phyloP scores from a whole-genome alignment of 2,888 invertebrate species.

The Eretmocerus hayati region DNA sequence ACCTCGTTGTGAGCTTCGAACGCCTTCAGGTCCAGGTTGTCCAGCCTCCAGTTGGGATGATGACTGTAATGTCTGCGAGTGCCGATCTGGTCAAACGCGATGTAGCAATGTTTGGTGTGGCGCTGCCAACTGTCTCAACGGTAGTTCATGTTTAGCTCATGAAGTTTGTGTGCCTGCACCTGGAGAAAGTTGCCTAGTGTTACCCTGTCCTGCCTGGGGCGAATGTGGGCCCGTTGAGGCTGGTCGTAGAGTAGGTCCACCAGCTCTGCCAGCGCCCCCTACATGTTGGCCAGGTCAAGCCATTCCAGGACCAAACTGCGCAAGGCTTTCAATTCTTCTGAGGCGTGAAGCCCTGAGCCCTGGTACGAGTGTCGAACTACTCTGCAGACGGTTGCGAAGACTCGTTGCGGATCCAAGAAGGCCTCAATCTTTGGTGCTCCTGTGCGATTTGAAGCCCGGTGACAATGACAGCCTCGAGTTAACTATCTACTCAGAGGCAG shows the following conservation, averaged over 20 bases:
- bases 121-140: slow-evolving; percentile 71
- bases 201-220: slow-evolving; percentile 75
- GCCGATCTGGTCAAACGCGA: slow-evolving; percentile 63
- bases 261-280: slow-evolving; percentile 67
- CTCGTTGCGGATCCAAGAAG: slow-evolving; percentile 57
- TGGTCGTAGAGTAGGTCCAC: slow-evolving; percentile 72
- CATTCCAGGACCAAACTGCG: slow-evolving; percentile 64
- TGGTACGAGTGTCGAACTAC: slow-evolving; percentile 76
- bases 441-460: slow-evolving; percentile 76
- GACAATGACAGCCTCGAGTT: slow-evolving; percentile 80
- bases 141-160: slow-evolving; percentile 43
- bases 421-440: slow-evolving; percentile 63
- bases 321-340: slow-evolving; percentile 68
- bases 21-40: slow-evolving; percentile 42
- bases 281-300: slow-evolving; percentile 79
- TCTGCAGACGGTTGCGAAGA: slow-evolving; percentile 69
- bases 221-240: slow-evolving; percentile 71
- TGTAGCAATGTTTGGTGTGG: slow-evolving; percentile 90
- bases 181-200: slow-evolving; percentile 70
- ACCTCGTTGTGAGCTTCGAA: slow-evolving; percentile 62
- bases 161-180: slow-evolving; percentile 81
- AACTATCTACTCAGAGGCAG: slow-evolving; percentile 76
- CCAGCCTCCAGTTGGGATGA: slow-evolving; percentile 64
- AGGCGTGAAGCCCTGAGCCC: slow-evolving; percentile 65
- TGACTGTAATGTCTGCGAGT: slow-evolving; percentile 83